These are phyloP conservation scores for Copidosoma aretas DNA, from an alignment of 2,888 invertebrate genomes.

Conservation along the genomic window DNA sequence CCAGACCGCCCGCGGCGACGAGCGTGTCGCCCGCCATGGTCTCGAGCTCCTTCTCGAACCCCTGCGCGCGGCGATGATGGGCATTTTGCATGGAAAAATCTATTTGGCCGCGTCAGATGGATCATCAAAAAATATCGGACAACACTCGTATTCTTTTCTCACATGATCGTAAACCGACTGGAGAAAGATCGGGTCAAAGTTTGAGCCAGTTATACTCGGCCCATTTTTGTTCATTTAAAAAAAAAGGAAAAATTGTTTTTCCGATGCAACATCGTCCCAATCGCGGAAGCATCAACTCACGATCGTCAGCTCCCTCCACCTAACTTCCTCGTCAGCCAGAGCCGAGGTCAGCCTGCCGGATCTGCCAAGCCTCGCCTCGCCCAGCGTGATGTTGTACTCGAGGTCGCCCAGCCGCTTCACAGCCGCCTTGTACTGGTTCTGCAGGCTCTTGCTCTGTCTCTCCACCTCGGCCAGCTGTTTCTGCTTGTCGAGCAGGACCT, in stretches of 20 bases:
- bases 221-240: too few species aligned
- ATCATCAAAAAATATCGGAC: too few species aligned
- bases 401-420: constrained; percentile 78
- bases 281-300: constrained; percentile 7
- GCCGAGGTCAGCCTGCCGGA: constrained; percentile 87
- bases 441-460: constrained; percentile 67
- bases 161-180: too few species aligned
- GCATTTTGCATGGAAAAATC: not conserved
- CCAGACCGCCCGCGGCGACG: constrained; percentile 85
- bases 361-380: constrained; percentile 78
- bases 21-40: constrained; percentile 87
- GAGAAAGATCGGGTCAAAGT: not conserved
- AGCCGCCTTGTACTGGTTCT: constrained; percentile 74
- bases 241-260: too few species aligned
- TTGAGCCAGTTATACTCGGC: not conserved
- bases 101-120: not conserved
- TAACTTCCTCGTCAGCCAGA: constrained; percentile 82
- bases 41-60: constrained; percentile 71
- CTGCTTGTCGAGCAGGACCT: constrained; percentile 81
- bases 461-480: constrained; percentile 83
- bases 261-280: too few species aligned
- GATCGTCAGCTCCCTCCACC: constrained; percentile 69
- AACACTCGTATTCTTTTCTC: too few species aligned
- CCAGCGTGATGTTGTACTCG: constrained; percentile 77
- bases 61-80: constrained; percentile 56